Conservation (phyloP, 2,888 invertebrate genomes). For the Papilio demoleus region DNA sequence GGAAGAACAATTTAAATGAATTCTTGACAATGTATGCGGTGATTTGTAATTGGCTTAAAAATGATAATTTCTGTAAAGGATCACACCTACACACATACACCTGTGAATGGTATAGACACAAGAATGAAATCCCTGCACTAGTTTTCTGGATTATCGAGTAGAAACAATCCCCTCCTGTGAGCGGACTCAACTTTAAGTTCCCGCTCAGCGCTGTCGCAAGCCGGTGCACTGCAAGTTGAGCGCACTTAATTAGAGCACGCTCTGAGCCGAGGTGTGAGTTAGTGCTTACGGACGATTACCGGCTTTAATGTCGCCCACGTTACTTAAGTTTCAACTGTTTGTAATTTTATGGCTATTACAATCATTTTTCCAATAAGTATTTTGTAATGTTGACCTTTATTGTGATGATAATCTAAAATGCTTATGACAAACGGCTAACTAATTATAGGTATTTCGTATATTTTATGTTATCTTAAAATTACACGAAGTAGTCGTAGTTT, state of each 20-base stretch:
- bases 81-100: too few species aligned
- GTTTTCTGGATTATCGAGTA: slow-evolving; percentile 9
- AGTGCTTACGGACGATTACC: slow-evolving; percentile 37
- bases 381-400: not conserved
- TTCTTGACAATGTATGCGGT: too few species aligned
- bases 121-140: not conserved
- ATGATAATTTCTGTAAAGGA: too few species aligned
- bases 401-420: not conserved
- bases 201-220: slow-evolving; percentile 10
- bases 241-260: slow-evolving; percentile 35
- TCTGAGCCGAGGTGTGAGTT: slow-evolving; percentile 32
- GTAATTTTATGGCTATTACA: slow-evolving; percentile 8
- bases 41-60: too few species aligned
- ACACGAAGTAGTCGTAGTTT: too few species aligned
- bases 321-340: slow-evolving; percentile 5
- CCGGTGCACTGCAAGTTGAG: slow-evolving; percentile 17
- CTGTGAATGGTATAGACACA: not conserved
- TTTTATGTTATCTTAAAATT: too few species aligned
- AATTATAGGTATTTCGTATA: too few species aligned
- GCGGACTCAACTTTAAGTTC: slow-evolving; percentile 22
- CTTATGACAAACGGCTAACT: too few species aligned
- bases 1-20: not conserved
- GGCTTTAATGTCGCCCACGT: slow-evolving; percentile 27
- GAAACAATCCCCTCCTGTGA: not conserved
- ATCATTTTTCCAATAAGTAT: not conserved